phyloP scores from a whole-genome alignment of 2,113 vertebrate genomes.

The Pantherophis guttatus region DNA sequence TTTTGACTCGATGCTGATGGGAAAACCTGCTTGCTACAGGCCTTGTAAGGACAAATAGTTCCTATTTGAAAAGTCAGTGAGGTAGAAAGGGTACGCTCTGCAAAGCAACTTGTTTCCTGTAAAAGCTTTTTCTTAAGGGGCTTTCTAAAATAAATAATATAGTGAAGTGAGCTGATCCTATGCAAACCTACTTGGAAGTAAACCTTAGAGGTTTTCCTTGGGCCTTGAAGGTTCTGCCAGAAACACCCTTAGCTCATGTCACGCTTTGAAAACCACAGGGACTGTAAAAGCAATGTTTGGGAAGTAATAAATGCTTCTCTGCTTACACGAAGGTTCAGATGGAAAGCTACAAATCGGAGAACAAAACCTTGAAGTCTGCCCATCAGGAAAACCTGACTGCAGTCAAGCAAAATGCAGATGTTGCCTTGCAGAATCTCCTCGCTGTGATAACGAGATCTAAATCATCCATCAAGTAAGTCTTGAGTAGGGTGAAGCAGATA shows the following conservation, averaged over 20 bases:
- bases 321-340: conserved; percentile 70
- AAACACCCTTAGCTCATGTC: not conserved
- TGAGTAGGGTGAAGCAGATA: not conserved
- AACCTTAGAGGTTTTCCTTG: not conserved
- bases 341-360: conserved; percentile 68
- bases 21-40: not conserved
- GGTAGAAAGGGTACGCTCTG: not conserved
- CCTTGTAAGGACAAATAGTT: not conserved
- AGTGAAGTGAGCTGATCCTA: not conserved
- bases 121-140: not conserved
- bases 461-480: conserved; percentile 77
- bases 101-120: not conserved
- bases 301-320: not conserved
- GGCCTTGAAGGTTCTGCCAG: not conserved
- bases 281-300: not conserved
- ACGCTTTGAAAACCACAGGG: not conserved
- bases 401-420: conserved; percentile 78
- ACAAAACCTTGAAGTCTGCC: conserved; percentile 64
- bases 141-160: not conserved
- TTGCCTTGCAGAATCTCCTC: conserved; percentile 81
- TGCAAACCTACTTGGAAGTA: not conserved
- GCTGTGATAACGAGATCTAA: conserved; percentile 69
- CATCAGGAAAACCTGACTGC: conserved; percentile 71
- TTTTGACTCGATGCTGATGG: not conserved
- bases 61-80: not conserved